Base-by-base conservation (phyloP, 2,113 vertebrate genomes). In the Cephalopholis sonnerati region DNA sequence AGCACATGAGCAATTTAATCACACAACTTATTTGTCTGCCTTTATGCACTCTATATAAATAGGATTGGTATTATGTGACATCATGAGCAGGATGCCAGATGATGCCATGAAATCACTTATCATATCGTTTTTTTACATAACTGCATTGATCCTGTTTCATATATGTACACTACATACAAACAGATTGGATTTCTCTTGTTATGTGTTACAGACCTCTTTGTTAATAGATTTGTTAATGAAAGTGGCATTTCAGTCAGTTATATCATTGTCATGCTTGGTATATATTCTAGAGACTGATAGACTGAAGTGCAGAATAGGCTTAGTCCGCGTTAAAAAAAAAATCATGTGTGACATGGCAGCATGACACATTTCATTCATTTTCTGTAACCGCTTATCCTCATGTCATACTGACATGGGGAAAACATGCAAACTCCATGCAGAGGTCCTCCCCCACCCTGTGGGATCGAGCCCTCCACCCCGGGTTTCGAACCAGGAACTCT, bases 61-160 rank as follows among this genome's bases (percentile, higher is more conserved):
- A 66, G 54, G 48, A 61, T 70, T 12, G 8, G 24, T n/a, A 58
- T 32, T 59, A 67, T 61, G 13, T 54, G 53, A 58, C 36, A 59
- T 54, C n/a, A 46, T 48, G 15, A 39, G 16, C 53, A 68, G 39
- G 22, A 66, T 71, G 17, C 22, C 44, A 51, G 20, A 69, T 70
- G 50, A 77, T 79, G 1, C 62, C 10, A 39, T 74, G 36, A 58
- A 55, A 68, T 81, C 55, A 50, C 24, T 32, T 46, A 50, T 58
- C 1, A 41, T 44, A 67, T 68, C 18, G n/a, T n/a, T 62, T 78
- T 74, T 82, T 69, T 44, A 74, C 25, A 32, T 69, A 68, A 74
- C 36, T 27, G 12, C 36, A 63, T 62, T 54, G 10, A 67, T 82
- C 29, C 32, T 36, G 29, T n/a, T 44, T 55, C 22, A 62, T 50